Evolutionary conservation across 2,888 invertebrate genomes (phyloP), one percentile per base, ranked within the genome.

Genomic region (Stegophylla sp.): DNA sequence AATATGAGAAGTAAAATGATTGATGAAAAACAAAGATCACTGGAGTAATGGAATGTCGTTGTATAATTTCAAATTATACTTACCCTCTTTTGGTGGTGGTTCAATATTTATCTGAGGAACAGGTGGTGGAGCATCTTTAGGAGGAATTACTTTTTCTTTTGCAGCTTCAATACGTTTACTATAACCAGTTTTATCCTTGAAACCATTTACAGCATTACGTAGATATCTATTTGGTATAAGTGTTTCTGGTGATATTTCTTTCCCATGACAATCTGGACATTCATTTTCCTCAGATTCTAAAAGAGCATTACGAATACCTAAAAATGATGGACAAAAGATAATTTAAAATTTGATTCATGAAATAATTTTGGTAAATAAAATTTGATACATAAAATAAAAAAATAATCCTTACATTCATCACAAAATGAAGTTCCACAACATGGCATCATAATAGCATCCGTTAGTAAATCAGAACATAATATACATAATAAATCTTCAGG

Each of bases 381-480:
- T n/a, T n/a, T n/a, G n/a, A n/a, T n/a, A n/a, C n/a, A n/a, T n/a
- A n/a, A n/a, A n/a, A n/a, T 23, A n/a, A 61, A 74, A 67, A 64
- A 15, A 69, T 51, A 26, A 20, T 63, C 88, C 92, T 90, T 89
- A 94, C 99, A 99, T 87, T 98, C 98, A 87, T 98, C 98, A 87
- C 99, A 99, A 88, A 96, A 99, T 13, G 97, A 97, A 87, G 95
- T 95, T 4, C 98, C 98, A 87, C 99, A 99, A 86, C 98, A 99
- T 0, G 97, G 96, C 86, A 97, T 96, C 91, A 98, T 94, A 43
- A 98, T 97, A 53, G 98, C 98, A 87, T 99, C 98, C 0, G 93
- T 92, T 83, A 98, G 90, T 59, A 98, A 88, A 87, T 97, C 96
- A 74, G 94, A 91, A 87, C 99, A 99, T 82, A 99, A 90, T 82